Evolutionary conservation across 1,140 invertebrate genomes (phyloP), one percentile per base, ranked within the genome.

Genomic region (Hyles vespertilio): DNA sequence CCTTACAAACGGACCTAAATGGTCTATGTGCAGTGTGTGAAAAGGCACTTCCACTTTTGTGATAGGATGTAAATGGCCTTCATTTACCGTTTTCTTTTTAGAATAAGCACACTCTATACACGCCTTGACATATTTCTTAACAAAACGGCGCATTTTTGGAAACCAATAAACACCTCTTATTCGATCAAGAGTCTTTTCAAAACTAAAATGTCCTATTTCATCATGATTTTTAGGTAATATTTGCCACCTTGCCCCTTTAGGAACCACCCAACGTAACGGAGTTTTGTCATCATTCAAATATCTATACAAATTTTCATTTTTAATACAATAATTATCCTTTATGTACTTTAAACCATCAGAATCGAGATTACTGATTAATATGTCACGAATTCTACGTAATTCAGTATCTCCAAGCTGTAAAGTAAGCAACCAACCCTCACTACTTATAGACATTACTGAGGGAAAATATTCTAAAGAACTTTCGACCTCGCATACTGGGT

Each of bases 1-100:
- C 45, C 56, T 70, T 2, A 69, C 58, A 51, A 75, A 75, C 10
- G 70, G 72, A 3, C 69, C 67, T 6, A 74, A 61, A 43, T 72
- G 63, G 59, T 69, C 67, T 0, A 68, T 54, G 52, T 72, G 65
- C 7, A 72, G 33, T 2, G 67, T 68, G 43, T 73, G 70, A 33
- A 74, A 71, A 7, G 70, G 68, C 3, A 57, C 40, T 48, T 58
- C 54, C 4, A 60, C 36, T 57, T 73, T 76, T 44, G 45, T 8
- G 3, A 76, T 69, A 3, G 67, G 58, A 32, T 74, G 52, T 12
- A 79, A 45, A 2, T 47, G 45, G 12, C 69, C 69, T 56, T 71
- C 58, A 6, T 40, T 62, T 33, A 32, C 52, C 11, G 22, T 10
- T 5, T 32, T 11, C 5, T 46, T 32, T 32, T 55, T 54, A 5